Evolutionary conservation across 2,888 invertebrate species (phyloP).

Genomic region (Plutella xylostella): DNA sequence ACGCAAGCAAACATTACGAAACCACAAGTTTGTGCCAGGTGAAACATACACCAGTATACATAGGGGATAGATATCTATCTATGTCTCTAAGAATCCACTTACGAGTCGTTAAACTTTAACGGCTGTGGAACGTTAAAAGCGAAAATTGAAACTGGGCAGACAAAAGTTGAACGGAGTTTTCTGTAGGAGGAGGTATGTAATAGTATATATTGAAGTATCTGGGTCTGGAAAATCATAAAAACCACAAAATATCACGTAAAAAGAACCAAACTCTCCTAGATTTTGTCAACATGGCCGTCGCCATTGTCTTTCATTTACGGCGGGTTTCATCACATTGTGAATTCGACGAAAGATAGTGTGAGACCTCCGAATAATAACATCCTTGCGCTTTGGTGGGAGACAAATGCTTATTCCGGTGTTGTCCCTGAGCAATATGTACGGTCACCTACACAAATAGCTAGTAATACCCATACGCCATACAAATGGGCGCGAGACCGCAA

Average conservation of each 20-base stretch:
- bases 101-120: conserved; percentile 9
- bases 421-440: no score
- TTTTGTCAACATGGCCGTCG: no score
- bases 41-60: conserved; percentile 1
- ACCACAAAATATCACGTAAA: no score
- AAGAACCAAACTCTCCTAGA: no score
- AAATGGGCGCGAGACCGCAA: conserved; percentile 46
- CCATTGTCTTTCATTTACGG: no score
- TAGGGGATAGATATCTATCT: conserved; percentile 9
- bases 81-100: conserved; percentile 6
- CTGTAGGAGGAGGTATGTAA: not conserved
- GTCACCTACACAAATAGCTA: conserved; percentile 48
- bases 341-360: no score
- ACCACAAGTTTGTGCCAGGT: not conserved
- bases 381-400: no score
- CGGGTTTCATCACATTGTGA: no score
- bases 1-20: not conserved
- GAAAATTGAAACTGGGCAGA: conserved; percentile 3
- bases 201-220: no score
- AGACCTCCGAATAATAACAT: no score
- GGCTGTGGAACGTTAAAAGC: conserved; percentile 11
- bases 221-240: no score
- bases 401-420: no score
- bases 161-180: not conserved
- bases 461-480: conserved; percentile 50